Evolutionary conservation across 2,888 invertebrate species (phyloP), one percentile per base, ranked within the genome.

Genomic region (Diaphora mendica): DNA sequence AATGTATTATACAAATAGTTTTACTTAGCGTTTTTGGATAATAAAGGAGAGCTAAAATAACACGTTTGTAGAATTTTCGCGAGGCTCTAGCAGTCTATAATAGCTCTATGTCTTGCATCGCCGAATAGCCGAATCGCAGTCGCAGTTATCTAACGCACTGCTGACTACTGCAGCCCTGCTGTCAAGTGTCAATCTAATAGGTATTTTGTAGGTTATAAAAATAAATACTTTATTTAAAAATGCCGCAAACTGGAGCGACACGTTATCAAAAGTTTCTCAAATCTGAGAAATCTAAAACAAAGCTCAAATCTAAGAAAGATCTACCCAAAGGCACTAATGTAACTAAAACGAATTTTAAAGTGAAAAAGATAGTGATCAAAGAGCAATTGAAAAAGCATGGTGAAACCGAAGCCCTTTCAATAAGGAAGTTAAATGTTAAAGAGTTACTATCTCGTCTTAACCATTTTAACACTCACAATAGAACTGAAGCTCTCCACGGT

Each of bases 321-420:
- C 91, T 99, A 71, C 98, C 98, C 0, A 99, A 98, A 95, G 98
- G 98, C 13, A 97, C 97, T 71, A 99, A 99, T 96, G 97, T 98
- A 8, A 99, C 99, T 0, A 97, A 98, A 90, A 97, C 98, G 0
- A 97, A 97, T 85, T 99, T 99, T 87, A 98, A 99, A 96, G 97
- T 98, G 0, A 98, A 98, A 86, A 98, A 98, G 88, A 98, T 99
- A 82, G 96, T 98, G 3, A 96, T 99, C 62, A 96, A 96, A 64
- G 97, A 98, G 85, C 99, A 99, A 88, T 89, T 98, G 26, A 94
- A 92, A 72, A 96, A 96, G 76, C 96, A 96, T 85, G 93, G 92
- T 33, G 87, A 87, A 65, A 89, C 93, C 11, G 96, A 97, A 85
- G 96, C 96, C 70, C 92, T 97, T 55, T 97, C 97, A 70, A 96